Percentiles rank a stretch among this genome's conserved stretches.
These are phyloP conservation scores for Ferrisia virgata DNA, from an alignment of 2,888 invertebrate genomes.

Conservation along the genomic window DNA sequence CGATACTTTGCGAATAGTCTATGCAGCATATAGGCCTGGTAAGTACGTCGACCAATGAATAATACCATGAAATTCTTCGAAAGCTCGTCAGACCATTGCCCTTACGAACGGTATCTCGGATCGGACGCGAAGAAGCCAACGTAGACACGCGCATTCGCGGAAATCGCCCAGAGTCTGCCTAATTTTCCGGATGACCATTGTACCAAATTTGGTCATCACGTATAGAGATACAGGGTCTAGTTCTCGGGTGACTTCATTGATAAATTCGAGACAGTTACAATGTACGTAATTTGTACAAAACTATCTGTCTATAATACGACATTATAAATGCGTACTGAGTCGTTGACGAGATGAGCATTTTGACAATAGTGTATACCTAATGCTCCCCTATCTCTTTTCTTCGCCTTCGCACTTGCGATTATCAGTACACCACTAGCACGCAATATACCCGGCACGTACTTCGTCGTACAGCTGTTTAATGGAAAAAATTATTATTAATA, in stretches of 20 bases:
- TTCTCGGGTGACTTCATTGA: not conserved
- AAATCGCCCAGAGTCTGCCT: not conserved
- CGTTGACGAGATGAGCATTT: not conserved
- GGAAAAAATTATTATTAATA: not conserved
- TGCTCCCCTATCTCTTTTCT: too few relatives aligned
- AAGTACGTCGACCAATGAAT: not conserved
- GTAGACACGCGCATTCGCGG: not conserved
- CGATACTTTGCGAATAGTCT: too few relatives aligned
- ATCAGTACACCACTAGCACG: too few relatives aligned
- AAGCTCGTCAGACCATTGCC: not conserved
- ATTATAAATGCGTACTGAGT: not conserved
- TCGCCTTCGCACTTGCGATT: too few relatives aligned
- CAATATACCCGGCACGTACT: not conserved
- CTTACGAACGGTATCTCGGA: not conserved
- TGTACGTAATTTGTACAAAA: not conserved
- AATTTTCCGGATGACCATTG: slow-evolving; percentile 23
- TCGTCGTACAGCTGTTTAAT: not conserved
- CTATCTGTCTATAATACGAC: not conserved
- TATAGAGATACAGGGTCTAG: not conserved
- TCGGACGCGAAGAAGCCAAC: not conserved
- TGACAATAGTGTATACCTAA: too few relatives aligned
- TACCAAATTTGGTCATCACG: slow-evolving; percentile 25
- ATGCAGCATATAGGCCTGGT: too few relatives aligned
- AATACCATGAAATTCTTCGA: not conserved
- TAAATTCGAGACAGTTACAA: not conserved